Percentiles rank a stretch among this genome's conserved stretches.
Conservation (phyloP, 2,888 invertebrate species). For the Fabriciana adippe region DNA sequence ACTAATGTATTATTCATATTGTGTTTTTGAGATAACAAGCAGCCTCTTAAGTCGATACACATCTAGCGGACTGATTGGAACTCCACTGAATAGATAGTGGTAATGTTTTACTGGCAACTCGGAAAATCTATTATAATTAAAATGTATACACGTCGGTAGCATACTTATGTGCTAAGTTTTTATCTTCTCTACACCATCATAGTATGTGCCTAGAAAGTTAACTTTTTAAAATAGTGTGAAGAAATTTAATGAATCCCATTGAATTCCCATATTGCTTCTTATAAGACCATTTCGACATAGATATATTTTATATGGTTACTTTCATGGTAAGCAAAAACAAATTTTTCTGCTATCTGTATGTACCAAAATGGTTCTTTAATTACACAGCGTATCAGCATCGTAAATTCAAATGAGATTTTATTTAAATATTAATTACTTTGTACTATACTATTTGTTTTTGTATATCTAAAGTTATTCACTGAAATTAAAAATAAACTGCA, state of each 20-base stretch:
- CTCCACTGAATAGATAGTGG: slow-evolving; percentile 55
- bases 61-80: slow-evolving; percentile 78
- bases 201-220: not conserved
- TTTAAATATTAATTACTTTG: slow-evolving; percentile 61
- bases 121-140: slow-evolving; percentile 66
- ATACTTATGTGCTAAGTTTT: slow-evolving; percentile 23
- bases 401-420: slow-evolving; percentile 64
- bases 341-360: slow-evolving; percentile 42
- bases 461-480: not conserved
- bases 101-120: slow-evolving; percentile 43
- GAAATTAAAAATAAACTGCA: slow-evolving; percentile 3
- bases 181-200: not conserved
- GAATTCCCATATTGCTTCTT: slow-evolving; percentile 15
- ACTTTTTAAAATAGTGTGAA: slow-evolving; percentile 7
- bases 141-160: slow-evolving; percentile 34
- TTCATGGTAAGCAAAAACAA: slow-evolving; percentile 3
- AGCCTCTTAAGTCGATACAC: slow-evolving; percentile 76
- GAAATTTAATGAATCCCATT: slow-evolving; percentile 7
- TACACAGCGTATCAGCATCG: slow-evolving; percentile 59
- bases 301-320: not conserved
- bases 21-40: slow-evolving; percentile 82
- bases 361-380: slow-evolving; percentile 55
- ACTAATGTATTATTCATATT: slow-evolving; percentile 82
- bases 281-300: slow-evolving; percentile 4
- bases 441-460: slow-evolving; percentile 24